A percentile compares a stretch with the other conserved stretches of the same genome.
Evolutionary conservation across 53 echinoderm and acorn worm genomes (phyloP).

Genomic region (Mesocentrotus franciscanus): DNA sequence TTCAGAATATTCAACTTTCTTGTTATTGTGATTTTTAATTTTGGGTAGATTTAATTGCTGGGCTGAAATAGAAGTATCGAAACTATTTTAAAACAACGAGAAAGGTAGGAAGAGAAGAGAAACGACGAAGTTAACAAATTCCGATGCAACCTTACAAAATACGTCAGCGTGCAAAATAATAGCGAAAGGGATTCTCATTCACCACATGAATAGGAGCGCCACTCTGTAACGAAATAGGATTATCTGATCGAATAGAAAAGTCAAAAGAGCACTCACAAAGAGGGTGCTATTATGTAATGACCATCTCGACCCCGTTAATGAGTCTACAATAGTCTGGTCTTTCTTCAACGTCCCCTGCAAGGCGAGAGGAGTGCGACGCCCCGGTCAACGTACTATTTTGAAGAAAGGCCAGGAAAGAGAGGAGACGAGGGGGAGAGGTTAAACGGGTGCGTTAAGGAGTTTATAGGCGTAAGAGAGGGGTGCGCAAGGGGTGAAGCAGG

Average conservation of each 20-base stretch:
- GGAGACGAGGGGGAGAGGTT: background rate
- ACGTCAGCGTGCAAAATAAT: background rate
- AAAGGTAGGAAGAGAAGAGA: background rate
- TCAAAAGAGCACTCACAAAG: constrained; percentile 31
- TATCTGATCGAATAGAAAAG: constrained; percentile 28
- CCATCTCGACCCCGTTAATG: constrained; percentile 25
- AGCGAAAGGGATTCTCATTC: background rate
- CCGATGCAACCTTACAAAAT: constrained; percentile 21
- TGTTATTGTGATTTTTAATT: too few relatives aligned
- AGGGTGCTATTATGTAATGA: constrained; percentile 52
- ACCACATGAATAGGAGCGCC: constrained; percentile 39
- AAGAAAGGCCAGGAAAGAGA: background rate
- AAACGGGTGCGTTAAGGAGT: background rate
- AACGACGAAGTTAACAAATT: background rate
- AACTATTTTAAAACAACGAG: background rate
- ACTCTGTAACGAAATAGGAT: constrained; percentile 57
- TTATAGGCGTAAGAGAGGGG: background rate
- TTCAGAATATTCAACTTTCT: too few relatives aligned
- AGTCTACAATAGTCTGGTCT: constrained; percentile 41
- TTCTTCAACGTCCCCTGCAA: background rate
- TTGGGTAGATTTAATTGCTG: too few relatives aligned
- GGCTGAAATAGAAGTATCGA: background rate
- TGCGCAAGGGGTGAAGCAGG: background rate
- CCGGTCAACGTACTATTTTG: constrained; percentile 46
- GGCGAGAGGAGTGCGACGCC: background rate